These are phyloP conservation scores for Acrobasis suavella DNA, from an alignment of 2,888 invertebrate genomes.

Conservation along the genomic window DNA sequence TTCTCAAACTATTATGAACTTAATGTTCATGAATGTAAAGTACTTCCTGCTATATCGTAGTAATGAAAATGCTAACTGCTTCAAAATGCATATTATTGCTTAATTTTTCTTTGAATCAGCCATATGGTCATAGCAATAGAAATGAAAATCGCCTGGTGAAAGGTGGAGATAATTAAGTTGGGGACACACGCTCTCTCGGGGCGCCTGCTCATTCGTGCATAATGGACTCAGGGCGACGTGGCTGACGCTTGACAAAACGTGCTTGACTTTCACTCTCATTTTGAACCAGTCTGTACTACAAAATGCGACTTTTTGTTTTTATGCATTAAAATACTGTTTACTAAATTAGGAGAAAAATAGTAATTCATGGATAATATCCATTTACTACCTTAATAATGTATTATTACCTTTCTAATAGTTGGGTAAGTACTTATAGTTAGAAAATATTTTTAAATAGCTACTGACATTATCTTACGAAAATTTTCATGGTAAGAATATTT, in stretches of 20 bases:
- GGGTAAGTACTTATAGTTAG: no score
- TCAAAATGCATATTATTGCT: constrained; percentile 45
- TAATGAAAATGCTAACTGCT: constrained; percentile 44
- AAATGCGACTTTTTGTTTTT: constrained; percentile 34
- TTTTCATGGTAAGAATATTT: no score
- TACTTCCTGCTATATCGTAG: constrained; percentile 32
- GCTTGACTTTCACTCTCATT: constrained; percentile 77
- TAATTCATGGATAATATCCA: no score
- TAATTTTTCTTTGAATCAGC: constrained; percentile 43
- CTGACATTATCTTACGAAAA: no score
- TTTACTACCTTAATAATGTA: no score
- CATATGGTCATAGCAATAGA: constrained; percentile 39
- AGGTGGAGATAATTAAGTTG: constrained; percentile 63
- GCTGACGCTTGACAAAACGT: constrained; percentile 78
- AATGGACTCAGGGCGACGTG: constrained; percentile 73
- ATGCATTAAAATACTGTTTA: constrained; percentile 33
- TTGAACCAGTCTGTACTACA: constrained; percentile 60
- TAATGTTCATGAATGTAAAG: constrained; percentile 30
- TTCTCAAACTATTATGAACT: constrained; percentile 33
- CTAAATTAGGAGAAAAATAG: no score
- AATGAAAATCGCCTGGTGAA: constrained; percentile 35
- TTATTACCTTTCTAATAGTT: no score
- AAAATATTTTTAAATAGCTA: no score
- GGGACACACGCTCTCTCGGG: constrained; percentile 78
- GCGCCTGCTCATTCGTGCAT: constrained; percentile 80